phyloP scores from a whole-genome alignment of 2,888 invertebrate species.

The Cephus spinipes region DNA sequence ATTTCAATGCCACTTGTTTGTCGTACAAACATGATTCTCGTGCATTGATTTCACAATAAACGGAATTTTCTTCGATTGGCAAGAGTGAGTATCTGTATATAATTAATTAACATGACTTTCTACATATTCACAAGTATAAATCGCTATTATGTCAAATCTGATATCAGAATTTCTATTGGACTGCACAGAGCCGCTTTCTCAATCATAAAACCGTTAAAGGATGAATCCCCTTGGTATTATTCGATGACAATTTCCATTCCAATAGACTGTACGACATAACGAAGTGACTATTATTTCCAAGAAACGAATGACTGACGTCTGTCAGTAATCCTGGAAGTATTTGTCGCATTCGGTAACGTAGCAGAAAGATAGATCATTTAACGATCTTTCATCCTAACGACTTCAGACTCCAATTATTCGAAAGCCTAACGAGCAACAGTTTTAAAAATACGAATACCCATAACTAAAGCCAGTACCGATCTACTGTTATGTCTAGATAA shows the following conservation, averaged over 20 bases:
- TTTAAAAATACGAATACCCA: neutral
- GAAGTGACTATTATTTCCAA: neutral
- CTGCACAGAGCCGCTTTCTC: neutral
- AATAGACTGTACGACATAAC: neutral
- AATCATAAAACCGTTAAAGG: too few species aligned
- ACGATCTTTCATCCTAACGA: neutral
- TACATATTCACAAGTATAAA: neutral
- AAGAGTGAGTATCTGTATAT: neutral
- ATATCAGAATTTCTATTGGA: too few species aligned
- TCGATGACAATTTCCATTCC: neutral
- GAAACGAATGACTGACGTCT: neutral
- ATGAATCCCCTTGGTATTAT: too few species aligned
- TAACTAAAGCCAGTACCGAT: neutral
- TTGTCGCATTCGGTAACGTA: neutral
- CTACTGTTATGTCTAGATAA: neutral
- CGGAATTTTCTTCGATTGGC: neutral
- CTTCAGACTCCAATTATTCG: neutral
- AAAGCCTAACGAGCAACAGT: neutral
- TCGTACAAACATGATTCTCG: constrained; percentile 50
- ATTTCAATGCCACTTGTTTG: constrained; percentile 50
- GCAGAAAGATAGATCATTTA: neutral
- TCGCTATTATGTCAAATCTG: neutral
- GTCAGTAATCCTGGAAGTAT: neutral
- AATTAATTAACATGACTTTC: neutral
- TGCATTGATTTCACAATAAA: constrained; percentile 42